Evolutionary conservation across 2,888 invertebrate genomes (phyloP), one percentile per base, ranked within the genome.

Genomic region (Pandemis corylana): DNA sequence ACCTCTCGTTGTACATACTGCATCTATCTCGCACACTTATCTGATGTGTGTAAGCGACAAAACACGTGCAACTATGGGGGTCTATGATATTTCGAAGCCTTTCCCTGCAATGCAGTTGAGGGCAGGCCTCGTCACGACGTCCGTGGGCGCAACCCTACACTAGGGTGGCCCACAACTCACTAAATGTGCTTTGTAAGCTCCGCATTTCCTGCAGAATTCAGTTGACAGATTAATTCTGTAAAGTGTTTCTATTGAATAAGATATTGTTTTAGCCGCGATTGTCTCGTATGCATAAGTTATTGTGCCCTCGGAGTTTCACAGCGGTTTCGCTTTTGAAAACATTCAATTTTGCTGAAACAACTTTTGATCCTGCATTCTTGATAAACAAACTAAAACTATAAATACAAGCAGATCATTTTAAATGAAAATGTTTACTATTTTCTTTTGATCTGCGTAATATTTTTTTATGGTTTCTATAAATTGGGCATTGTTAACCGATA

Each of bases 131-230:
- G 82, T 90, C 91, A 91, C 90, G 90, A 90, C 79, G 42, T 75
- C 77, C 81, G 89, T 90, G 89, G 91, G 90, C 88, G 89, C 84
- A 85, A 86, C 87, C 85, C 86, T 82, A 81, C 79, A 75, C 84
- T 85, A 87, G 91, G 92, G 93, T 92, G 93, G 92, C 88, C 92
- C 85, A 88, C 89, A 87, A 89, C 90, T 88, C 86, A 85, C 83
- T 82, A 83, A 71, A 89, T 88, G 87, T 84, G 85, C 85, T 89
- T 91, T 92, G 92, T 93, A 92, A 90, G 87, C 83, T 83, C 80
- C 88, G 81, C 85, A 82, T 89, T 93, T 91, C 89, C 90, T 89
- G 88, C 80, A 79, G 82, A 85, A 85, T 84, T 85, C 84, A 69
- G 78, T 80, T 73, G 79, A 80, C 80, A 79, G 72, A 77, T 79